Evolutionary conservation across 2,113 vertebrate genomes (phyloP).

Genomic region (Sitta europaea): DNA sequence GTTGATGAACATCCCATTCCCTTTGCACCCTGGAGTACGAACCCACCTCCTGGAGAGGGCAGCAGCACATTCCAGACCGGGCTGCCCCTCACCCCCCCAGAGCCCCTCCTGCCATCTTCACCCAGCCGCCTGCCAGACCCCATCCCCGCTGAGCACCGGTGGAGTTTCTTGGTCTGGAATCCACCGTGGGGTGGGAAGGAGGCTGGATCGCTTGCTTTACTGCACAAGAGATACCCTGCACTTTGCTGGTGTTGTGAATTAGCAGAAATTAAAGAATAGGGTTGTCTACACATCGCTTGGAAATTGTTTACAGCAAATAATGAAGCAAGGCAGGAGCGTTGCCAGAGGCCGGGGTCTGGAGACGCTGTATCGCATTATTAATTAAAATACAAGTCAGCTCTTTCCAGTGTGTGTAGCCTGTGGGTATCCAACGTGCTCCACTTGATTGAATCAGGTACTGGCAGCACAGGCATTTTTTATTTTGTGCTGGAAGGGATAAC

Average conservation of each 20-base stretch:
- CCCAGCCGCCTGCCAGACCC: background rate
- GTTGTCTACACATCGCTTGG: slow-evolving; percentile 80
- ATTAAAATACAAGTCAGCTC: slow-evolving; percentile 97
- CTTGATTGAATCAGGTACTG: slow-evolving; percentile 98
- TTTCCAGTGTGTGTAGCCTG: slow-evolving; percentile 80
- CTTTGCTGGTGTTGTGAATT: slow-evolving; percentile 68
- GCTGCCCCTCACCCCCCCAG: background rate
- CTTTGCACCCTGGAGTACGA: background rate
- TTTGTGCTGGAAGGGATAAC: slow-evolving; percentile 86
- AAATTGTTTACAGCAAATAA: slow-evolving; percentile 90
- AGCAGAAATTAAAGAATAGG: slow-evolving; percentile 71
- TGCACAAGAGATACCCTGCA: background rate
- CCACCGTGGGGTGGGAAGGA: background rate
- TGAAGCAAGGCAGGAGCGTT: slow-evolving; percentile 79
- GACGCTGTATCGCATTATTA: slow-evolving; percentile 90
- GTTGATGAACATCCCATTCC: background rate
- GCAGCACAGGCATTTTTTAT: slow-evolving; percentile 89
- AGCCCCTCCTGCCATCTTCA: background rate
- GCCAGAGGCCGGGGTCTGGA: slow-evolving; percentile 87
- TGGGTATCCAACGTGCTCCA: slow-evolving; percentile 93
- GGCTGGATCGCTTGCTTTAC: background rate
- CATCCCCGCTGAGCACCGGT: rapidly evolving
- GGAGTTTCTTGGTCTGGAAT: rapidly evolving
- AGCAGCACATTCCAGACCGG: rapidly evolving
- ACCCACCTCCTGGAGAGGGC: rapidly evolving